Base-by-base conservation (phyloP, 2,113 vertebrate species). In the Menura novaehollandiae region DNA sequence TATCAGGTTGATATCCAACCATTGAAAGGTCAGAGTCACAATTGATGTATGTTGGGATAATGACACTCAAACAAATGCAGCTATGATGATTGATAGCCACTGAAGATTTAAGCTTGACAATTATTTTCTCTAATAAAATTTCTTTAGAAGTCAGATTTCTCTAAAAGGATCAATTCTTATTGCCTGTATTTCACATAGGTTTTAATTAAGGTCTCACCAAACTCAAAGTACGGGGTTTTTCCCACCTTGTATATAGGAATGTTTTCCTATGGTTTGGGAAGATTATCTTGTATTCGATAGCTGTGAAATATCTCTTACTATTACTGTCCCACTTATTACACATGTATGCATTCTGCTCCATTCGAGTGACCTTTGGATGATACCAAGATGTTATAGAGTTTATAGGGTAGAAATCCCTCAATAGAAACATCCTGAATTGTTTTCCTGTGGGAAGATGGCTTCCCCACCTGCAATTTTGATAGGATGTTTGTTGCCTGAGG, bases 401-500 rank as follows among this genome's bases (percentile, higher is more conserved):
- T 88, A 85, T 92, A 71, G 94, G 30, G 21, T 30, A 91, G 66
- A 93, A 96, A 96, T 93, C n/a, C 91, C 63, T 75, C 63, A 58
- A 37, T 11, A 73, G 89, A 94, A 95, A 92, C 68, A 92, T 93
- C 79, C 79, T 86, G 82, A 95, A 93, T 85, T 8, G 52, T 80
- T 97, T 96, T 93, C 74, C 56, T 87, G 20, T 89, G 56, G 73
- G 63, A 95, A 93, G 39, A 89, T 32, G 64, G 4, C 55, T 88
- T 92, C 49, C 46, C 82, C 74, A 96, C 79, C 89, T 97, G 94
- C 58, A 78, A 19, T 75, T 94, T 88, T 58, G 63, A 83, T 88
- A 89, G 41, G 46, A 89, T 85, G 88, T 76, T 96, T 94, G 47
- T 96, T 94, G 96, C 96, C 93, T 95, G 73, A 76, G 95, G 94